Conservation (phyloP, 2,888 invertebrate genomes). For the Alitta virens region DNA sequence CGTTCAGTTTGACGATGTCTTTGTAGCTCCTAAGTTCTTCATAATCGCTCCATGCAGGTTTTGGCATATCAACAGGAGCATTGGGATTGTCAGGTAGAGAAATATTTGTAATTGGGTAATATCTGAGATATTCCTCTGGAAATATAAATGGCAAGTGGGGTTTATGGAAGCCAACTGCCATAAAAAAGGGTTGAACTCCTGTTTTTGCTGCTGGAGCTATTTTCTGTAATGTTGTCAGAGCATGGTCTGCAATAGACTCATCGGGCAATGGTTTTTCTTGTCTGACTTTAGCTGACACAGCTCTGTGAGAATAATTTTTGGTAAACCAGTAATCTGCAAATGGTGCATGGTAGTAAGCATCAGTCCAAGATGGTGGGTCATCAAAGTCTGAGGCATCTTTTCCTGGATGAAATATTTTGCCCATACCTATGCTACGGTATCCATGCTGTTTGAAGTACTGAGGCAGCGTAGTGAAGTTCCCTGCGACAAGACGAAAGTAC, state of each 20-base stretch:
- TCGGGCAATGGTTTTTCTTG: slow-evolving; percentile 26
- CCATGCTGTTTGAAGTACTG: slow-evolving; percentile 25
- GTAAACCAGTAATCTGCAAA: slow-evolving; percentile 13
- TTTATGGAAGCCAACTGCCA: slow-evolving; percentile 32
- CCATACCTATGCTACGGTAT: slow-evolving; percentile 19
- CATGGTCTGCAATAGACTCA: slow-evolving; percentile 21
- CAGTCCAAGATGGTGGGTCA: slow-evolving; percentile 37
- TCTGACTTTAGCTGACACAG: slow-evolving; percentile 26
- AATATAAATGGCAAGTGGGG: slow-evolving; percentile 33
- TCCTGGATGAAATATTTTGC: slow-evolving; percentile 28
- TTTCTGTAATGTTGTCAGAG: slow-evolving; percentile 17
- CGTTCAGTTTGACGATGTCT: slow-evolving; percentile 30
- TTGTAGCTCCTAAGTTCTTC: slow-evolving; percentile 30
- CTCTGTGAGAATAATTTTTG: slow-evolving; percentile 8
- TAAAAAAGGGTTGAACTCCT: slow-evolving; percentile 28
- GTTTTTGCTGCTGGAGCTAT: slow-evolving; percentile 10
- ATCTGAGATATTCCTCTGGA: slow-evolving; percentile 25
- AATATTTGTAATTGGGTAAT: slow-evolving; percentile 23
- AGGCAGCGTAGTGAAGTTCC: slow-evolving; percentile 25
- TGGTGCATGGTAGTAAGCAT: slow-evolving; percentile 31
- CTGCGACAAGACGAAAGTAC: slow-evolving; percentile 22
- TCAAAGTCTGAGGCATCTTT: slow-evolving; percentile 59
- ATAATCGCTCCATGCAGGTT: slow-evolving; percentile 34
- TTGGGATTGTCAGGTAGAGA: slow-evolving; percentile 32
- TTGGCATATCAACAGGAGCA: slow-evolving; percentile 34